Evolutionary conservation across 2,797 vertebrate species (phyloP).

Genomic region (Melopsittacus undulatus): DNA sequence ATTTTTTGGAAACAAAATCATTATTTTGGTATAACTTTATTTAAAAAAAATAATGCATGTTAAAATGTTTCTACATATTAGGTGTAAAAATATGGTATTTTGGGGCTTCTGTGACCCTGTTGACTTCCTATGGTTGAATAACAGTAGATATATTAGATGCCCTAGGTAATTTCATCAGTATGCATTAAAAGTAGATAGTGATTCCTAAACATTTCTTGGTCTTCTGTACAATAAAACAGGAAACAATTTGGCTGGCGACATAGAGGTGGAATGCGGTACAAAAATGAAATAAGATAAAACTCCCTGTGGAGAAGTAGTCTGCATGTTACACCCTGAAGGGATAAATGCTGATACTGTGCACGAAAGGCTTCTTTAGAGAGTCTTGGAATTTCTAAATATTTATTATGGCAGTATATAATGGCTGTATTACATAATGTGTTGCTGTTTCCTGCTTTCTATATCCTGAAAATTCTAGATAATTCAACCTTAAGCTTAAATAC

Average conservation of each 20-base stretch:
- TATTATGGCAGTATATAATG: constrained; percentile 74
- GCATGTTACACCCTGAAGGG: constrained; percentile 67
- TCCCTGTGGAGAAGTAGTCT: constrained; percentile 64
- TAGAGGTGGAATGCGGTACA: constrained; percentile 62
- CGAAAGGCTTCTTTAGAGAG: constrained; percentile 70
- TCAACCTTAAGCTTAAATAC: constrained; percentile 51
- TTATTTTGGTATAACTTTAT: neutral
- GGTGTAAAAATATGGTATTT: neutral
- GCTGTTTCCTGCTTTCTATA: constrained; percentile 70
- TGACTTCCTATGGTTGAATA: neutral
- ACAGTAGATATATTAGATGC: constrained; percentile 27
- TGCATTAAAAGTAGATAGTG: constrained; percentile 62
- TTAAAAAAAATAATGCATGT: neutral
- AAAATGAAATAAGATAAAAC: constrained; percentile 78
- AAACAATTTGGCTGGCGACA: constrained; percentile 76
- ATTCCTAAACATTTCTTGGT: constrained; percentile 58
- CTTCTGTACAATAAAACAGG: constrained; percentile 71
- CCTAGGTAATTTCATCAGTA: constrained; percentile 58
- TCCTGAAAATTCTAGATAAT: constrained; percentile 69
- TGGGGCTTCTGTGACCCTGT: neutral
- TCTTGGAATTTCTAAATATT: constrained; percentile 77
- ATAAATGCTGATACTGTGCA: constrained; percentile 73
- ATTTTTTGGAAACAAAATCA: neutral
- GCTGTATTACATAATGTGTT: constrained; percentile 70
- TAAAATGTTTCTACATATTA: constrained; percentile 18